phyloP scores from a whole-genome alignment of 2,797 vertebrate species.

The Pseudomugil gertrudae region DNA sequence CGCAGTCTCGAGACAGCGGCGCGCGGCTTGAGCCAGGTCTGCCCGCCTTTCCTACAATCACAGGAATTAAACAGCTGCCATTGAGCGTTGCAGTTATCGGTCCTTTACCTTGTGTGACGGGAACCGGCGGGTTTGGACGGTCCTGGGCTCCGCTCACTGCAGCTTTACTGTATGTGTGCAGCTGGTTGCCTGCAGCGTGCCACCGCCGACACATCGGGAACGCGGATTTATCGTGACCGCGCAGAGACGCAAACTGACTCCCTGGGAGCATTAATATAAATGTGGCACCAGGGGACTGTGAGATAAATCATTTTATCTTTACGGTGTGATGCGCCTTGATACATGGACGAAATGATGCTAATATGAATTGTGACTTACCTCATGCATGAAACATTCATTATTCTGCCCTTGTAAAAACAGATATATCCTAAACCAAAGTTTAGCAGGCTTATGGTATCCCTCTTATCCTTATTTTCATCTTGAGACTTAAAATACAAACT shows the following conservation, averaged over 20 bases:
- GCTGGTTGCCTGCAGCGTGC: constrained; percentile 65
- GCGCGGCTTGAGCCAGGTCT: constrained; percentile 1
- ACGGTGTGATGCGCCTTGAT: background rate
- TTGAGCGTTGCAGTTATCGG: background rate
- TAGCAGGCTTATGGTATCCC: background rate
- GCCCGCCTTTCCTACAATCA: background rate
- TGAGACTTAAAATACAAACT: constrained; percentile 1
- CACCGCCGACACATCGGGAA: constrained; percentile 40
- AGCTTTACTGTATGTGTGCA: constrained; percentile 45
- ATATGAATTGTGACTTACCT: background rate
- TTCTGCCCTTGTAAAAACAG: background rate
- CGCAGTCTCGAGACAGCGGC: constrained; percentile 34
- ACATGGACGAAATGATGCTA: fast-evolving
- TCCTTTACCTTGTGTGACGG: constrained; percentile 47
- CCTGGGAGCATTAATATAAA: constrained; percentile 16
- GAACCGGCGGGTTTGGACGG: constrained; percentile 1
- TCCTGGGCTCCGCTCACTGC: constrained; percentile 51
- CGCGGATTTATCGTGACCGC: constrained; percentile 66
- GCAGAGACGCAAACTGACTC: constrained; percentile 44
- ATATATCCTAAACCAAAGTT: background rate
- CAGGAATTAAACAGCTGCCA: background rate
- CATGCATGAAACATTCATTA: background rate
- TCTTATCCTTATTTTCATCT: constrained; percentile 4
- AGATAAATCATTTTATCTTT: background rate
- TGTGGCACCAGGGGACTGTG: background rate